Percentiles rank a stretch among this genome's conserved stretches.
Conservation (phyloP, 2,888 invertebrate species). For the Brachylomia viminalis region DNA sequence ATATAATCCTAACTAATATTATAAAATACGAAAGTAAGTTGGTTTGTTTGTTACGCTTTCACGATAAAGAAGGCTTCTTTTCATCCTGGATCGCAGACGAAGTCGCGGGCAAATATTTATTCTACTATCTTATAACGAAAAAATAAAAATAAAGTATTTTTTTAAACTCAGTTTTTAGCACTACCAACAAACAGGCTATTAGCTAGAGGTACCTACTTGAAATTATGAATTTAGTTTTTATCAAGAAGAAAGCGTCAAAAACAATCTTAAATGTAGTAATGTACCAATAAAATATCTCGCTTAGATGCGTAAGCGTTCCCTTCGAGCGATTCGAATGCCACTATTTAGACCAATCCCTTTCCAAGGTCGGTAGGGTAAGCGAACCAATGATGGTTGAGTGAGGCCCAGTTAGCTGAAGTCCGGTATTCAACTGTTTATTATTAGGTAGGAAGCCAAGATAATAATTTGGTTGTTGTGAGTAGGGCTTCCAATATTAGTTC, state of each 20-base stretch:
- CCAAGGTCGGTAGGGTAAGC: constrained; percentile 42
- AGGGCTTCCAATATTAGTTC: too few species aligned
- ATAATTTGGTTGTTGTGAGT: constrained; percentile 4
- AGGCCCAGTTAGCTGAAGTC: constrained; percentile 41
- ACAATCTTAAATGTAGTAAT: neutral
- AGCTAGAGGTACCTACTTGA: neutral
- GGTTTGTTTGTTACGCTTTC: too few species aligned
- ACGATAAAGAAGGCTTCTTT: too few species aligned
- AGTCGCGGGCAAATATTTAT: too few species aligned
- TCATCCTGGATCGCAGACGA: too few species aligned
- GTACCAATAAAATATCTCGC: constrained; percentile 17
- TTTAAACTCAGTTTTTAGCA: neutral
- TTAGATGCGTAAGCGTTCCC: constrained; percentile 44
- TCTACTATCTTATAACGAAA: too few species aligned
- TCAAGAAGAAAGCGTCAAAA: too few species aligned
- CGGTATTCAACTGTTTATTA: neutral
- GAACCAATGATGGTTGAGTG: constrained; percentile 6
- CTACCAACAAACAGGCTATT: neutral
- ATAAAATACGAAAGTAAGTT: too few species aligned
- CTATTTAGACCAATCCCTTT: constrained; percentile 56
- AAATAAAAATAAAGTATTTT: neutral
- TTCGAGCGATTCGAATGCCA: constrained; percentile 13
- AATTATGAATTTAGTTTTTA: too few species aligned
- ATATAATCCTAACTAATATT: too few species aligned
- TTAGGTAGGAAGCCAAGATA: neutral